Conservation (phyloP, 2,113 vertebrate genomes). For the Plotosus lineatus region DNA sequence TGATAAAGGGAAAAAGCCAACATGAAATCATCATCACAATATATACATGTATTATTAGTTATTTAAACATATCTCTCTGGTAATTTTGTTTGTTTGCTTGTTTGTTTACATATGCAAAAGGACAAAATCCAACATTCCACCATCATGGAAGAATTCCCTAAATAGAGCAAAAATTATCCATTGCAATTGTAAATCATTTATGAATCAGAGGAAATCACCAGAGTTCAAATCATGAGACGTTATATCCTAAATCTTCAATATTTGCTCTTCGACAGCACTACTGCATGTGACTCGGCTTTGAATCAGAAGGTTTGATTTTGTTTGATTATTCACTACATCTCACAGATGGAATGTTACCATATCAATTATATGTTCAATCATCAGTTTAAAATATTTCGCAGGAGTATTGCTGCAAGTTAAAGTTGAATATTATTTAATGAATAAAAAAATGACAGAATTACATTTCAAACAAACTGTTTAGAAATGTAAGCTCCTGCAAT, state of each 20-base stretch:
- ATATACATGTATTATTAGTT: too few relatives aligned
- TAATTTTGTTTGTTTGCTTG: too few relatives aligned
- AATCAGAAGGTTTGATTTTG: not conserved
- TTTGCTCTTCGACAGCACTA: not conserved
- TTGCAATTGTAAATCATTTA: not conserved
- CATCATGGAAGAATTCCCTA: not conserved
- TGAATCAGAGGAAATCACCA: not conserved
- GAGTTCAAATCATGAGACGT: not conserved
- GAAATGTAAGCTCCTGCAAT: constrained; percentile 7
- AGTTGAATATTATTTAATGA: constrained; percentile 11
- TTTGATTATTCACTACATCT: not conserved
- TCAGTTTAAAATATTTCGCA: constrained; percentile 4
- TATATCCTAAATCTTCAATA: not conserved
- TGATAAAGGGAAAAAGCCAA: too few relatives aligned
- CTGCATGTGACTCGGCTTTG: not conserved
- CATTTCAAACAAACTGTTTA: constrained; percentile 3
- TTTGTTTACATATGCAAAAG: too few relatives aligned
- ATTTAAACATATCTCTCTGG: too few relatives aligned
- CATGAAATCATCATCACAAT: too few relatives aligned
- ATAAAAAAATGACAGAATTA: not conserved
- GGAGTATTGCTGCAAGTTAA: not conserved
- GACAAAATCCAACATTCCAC: not conserved
- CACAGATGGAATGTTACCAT: not conserved
- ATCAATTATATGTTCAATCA: not conserved
- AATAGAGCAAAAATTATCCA: not conserved